Conservation (phyloP, 2,113 vertebrate genomes). For the Chelonoidis abingdonii region DNA sequence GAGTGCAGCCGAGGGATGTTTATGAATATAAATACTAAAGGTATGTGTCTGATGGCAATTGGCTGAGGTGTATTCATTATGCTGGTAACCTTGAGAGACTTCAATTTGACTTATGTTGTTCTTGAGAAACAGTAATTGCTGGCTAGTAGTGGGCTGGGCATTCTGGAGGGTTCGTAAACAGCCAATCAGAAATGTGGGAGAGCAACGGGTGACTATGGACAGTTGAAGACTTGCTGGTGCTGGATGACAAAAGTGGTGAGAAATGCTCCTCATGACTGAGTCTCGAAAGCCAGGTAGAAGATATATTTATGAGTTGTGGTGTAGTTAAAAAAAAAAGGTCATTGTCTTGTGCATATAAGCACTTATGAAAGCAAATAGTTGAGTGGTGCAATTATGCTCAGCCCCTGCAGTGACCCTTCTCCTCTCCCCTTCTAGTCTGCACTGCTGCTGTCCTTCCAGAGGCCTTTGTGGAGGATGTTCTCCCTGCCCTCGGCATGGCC, state of each 20-base stretch:
- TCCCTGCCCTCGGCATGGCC: neutral
- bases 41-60: neutral
- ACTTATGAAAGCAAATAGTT: neutral
- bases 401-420: fast-evolving
- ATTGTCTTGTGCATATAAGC: neutral
- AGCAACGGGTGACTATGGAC: neutral
- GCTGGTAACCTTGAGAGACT: neutral
- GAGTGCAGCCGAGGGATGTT: neutral
- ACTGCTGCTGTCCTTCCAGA: neutral
- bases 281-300: neutral
- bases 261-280: neutral
- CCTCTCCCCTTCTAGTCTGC: fast-evolving
- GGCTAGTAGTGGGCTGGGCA: fast-evolving
- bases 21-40: neutral
- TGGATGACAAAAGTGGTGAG: neutral
- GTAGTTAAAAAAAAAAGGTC: conserved; percentile 37
- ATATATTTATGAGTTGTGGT: neutral
- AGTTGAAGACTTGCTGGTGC: neutral
- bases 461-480: neutral
- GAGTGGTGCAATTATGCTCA: conserved; percentile 31
- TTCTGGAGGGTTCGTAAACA: fast-evolving
- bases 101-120: neutral
- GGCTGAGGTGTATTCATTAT: neutral
- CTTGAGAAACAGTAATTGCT: neutral
- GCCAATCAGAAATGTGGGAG: neutral